Base-by-base conservation (phyloP, 2,888 invertebrate species). In the Bombyx huttoni region DNA sequence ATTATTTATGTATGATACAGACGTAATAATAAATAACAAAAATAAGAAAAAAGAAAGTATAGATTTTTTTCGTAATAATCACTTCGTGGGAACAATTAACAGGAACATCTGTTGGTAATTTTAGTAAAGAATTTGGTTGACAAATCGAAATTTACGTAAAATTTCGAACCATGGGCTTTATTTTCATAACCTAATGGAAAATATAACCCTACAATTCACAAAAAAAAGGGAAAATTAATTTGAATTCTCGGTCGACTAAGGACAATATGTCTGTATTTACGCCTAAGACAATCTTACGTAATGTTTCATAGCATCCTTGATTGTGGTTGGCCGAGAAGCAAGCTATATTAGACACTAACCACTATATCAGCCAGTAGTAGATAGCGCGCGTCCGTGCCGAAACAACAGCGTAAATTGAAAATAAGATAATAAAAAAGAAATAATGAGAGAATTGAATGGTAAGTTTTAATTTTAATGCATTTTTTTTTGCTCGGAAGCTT, bases 401-500 rank as follows among this genome's bases (percentile, higher is more conserved):
- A 50, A 57, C 54, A 58, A 52, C 54, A 49, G 52, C 34, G 52
- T 47, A 8, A 5, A 40, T 40, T 40, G 3, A 40, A 40, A 40
- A 3, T 10, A 40, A 10, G 12, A 40, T 12, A 10, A 40, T 40
- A 10, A 40, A 40, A 8, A 12, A 40, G 12, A 12, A 10, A 40
- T 40, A 10, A 69, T 69, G 67, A 67, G 59, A 52, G 66, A 62
- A 49, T 51, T 66, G 34, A 65, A 66, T 50, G 69, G 71, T 69
- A 50, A 63, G 70, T 58, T 51, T 35, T 34, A 51, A 46, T 51
- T 47, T 8, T 51, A 34, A 34, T 34, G 13, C 34, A 12, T 13
- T n/a, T 46, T 24, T 24, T 24, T 24, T 24, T 24, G 2, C 24
- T 24, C 5, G 5, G 5, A 24, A 24, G 7, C 40, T 8, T 40